phyloP scores from a whole-genome alignment of 2,113 vertebrate species.

The Carassius gibelio region DNA sequence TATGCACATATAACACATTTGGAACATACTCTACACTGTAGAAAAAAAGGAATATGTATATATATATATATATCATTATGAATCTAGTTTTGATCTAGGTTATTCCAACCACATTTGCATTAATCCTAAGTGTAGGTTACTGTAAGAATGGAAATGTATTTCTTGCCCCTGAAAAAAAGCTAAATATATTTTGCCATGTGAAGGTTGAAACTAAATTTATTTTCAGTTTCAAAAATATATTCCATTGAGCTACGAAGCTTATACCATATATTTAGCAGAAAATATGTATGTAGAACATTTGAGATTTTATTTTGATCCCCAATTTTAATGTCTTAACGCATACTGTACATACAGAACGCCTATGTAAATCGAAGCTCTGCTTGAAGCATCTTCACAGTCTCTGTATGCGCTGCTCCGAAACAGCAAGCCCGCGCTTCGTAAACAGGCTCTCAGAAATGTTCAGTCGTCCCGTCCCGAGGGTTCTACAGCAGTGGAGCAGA shows the following conservation, averaged over 20 bases:
- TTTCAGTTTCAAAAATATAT: not conserved
- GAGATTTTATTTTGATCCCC: not conserved
- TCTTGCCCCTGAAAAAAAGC: not conserved
- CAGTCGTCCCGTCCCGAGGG: slow-evolving; percentile 71
- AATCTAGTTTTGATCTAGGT: not conserved
- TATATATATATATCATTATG: no score
- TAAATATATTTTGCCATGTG: not conserved
- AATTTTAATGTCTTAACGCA: not conserved
- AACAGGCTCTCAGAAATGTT: slow-evolving; percentile 70
- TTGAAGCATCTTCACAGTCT: slow-evolving; percentile 61
- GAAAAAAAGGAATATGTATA: no score
- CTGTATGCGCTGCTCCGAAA: slow-evolving; percentile 67
- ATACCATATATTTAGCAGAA: no score
- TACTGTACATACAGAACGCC: not conserved
- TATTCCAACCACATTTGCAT: not conserved
- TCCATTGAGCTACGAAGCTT: not conserved
- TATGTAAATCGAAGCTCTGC: not conserved
- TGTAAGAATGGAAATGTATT: not conserved
- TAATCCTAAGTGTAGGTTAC: not conserved
- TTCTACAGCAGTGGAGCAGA: slow-evolving; percentile 77
- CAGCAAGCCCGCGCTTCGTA: slow-evolving; percentile 67
- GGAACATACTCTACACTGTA: no score
- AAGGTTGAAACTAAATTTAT: not conserved
- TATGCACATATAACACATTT: not conserved
- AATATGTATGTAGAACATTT: not conserved